Conservation (phyloP, 2,113 vertebrate species). For the Rhea americana region DNA sequence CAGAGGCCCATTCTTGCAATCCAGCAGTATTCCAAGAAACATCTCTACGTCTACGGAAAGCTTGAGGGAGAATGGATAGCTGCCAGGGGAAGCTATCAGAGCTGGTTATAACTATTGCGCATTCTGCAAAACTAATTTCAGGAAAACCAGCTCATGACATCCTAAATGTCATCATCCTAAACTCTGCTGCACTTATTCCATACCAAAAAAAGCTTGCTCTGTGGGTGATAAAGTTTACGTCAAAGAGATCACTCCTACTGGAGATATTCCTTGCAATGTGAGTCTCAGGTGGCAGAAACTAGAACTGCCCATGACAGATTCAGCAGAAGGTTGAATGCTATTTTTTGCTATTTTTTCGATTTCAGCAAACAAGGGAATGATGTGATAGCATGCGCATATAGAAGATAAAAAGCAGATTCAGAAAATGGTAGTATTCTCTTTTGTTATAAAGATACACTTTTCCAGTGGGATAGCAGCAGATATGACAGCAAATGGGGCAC, state of each 20-base stretch:
- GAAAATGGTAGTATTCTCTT: background rate
- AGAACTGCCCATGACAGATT: background rate
- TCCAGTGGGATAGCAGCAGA: background rate
- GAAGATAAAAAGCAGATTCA: background rate
- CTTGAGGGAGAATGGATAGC: background rate
- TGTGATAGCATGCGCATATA: background rate
- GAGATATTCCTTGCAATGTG: background rate
- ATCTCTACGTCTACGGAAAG: background rate
- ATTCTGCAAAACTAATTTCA: background rate
- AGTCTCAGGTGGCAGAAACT: conserved; percentile 7
- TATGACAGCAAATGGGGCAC: background rate
- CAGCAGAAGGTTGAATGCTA: background rate
- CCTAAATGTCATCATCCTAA: background rate
- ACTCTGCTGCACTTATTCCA: background rate
- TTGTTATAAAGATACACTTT: background rate
- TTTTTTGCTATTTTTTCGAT: background rate
- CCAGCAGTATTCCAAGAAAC: background rate
- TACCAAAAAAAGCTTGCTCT: background rate
- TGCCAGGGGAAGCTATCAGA: background rate
- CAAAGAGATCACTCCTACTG: background rate
- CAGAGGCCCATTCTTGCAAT: background rate
- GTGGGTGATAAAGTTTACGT: background rate
- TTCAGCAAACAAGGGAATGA: background rate
- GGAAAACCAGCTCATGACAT: background rate
- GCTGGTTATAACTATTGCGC: background rate